Percentiles rank a stretch among this genome's conserved stretches.
These are phyloP conservation scores for Tiaroga cobitis DNA, from an alignment of 2,797 vertebrate genomes.

Conservation along the genomic window DNA sequence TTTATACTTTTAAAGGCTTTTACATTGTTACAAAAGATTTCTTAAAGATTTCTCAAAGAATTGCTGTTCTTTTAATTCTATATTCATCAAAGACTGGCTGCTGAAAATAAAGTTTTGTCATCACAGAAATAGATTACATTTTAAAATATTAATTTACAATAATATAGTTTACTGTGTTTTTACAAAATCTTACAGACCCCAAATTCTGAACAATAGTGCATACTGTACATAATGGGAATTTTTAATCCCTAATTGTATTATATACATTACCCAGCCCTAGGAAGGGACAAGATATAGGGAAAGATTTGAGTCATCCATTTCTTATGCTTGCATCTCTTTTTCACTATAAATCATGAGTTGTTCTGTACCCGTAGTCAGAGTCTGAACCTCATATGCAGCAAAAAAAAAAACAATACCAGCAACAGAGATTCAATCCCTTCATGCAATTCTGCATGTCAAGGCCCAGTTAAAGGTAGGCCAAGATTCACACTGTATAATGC, in stretches of 20 bases:
- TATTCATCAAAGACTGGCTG: background rate
- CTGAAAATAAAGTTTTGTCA: background rate
- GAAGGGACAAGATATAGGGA: background rate
- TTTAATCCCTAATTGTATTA: too few relatives aligned
- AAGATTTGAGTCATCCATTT: background rate
- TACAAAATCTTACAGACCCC: too few relatives aligned
- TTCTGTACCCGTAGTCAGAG: slow-evolving; percentile 1
- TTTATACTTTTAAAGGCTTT: background rate
- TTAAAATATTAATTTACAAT: too few relatives aligned
- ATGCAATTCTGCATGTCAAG: slow-evolving; percentile 21
- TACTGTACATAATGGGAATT: too few relatives aligned
- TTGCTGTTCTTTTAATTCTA: background rate
- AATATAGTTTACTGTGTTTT: too few relatives aligned
- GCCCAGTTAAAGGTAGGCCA: slow-evolving; percentile 27
- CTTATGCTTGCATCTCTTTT: background rate
- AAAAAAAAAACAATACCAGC: background rate
- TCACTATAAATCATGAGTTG: background rate
- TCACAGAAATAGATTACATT: background rate
- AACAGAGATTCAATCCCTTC: background rate
- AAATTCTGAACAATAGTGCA: too few relatives aligned
- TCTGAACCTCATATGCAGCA: background rate
- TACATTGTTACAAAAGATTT: background rate
- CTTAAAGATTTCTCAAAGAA: background rate
- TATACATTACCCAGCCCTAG: background rate
- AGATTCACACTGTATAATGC: slow-evolving; percentile 19